Evolutionary conservation across 2,888 invertebrate genomes (phyloP).

Genomic region (Vesta saturnalis): DNA sequence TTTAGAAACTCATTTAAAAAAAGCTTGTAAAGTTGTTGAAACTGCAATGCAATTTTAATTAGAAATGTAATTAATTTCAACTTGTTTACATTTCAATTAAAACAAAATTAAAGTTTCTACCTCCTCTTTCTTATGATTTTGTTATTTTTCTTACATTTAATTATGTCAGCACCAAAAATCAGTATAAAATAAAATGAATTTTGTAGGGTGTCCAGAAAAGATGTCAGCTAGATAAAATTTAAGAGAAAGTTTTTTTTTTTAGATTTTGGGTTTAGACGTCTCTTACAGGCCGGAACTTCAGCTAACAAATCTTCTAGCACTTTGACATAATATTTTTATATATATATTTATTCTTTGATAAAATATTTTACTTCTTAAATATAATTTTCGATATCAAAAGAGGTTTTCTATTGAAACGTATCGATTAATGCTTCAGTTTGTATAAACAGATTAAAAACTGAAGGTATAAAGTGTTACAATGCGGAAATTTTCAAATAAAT

Average conservation of each 20-base stretch:
- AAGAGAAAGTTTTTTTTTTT: slow-evolving; percentile 23
- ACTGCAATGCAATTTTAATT: background rate
- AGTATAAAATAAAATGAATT: background rate
- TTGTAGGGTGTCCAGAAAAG: slow-evolving; percentile 12
- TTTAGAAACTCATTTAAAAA: too few species aligned
- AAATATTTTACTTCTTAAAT: background rate
- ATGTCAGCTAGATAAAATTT: slow-evolving; percentile 28
- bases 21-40: background rate
- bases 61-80: slow-evolving; percentile 6
- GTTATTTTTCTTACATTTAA: background rate
- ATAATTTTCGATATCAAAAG: background rate
- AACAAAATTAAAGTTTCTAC: background rate
- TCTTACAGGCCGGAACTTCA: slow-evolving; percentile 23
- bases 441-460: slow-evolving; percentile 7
- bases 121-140: background rate
- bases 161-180: background rate
- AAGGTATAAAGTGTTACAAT: slow-evolving; percentile 11
- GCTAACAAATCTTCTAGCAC: slow-evolving; percentile 20
- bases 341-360: slow-evolving; percentile 11
- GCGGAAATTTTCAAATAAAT: slow-evolving; percentile 13
- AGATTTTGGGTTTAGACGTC: slow-evolving; percentile 28
- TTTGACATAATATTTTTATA: slow-evolving; percentile 21
- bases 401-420: background rate
- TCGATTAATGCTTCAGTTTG: background rate
- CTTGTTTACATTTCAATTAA: slow-evolving; percentile 10